Evolutionary conservation across 2,888 invertebrate genomes (phyloP).

Genomic region (Allygus modestus): DNA sequence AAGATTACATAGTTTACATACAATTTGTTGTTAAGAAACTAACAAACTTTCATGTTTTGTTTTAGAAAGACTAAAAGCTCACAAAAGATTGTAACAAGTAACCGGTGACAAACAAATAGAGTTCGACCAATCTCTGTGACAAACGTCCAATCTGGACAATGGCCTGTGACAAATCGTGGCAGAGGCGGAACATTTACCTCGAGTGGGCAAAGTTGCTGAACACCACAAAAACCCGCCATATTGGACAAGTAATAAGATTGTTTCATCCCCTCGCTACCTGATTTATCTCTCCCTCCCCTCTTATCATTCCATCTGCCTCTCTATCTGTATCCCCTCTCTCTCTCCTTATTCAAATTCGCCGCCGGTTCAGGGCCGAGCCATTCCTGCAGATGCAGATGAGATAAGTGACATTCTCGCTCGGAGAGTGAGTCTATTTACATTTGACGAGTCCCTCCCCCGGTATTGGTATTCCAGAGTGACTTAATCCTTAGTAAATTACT

Average conservation of each 20-base stretch:
- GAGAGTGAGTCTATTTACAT: slow-evolving; percentile 25
- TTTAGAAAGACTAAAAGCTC: too few relatives aligned
- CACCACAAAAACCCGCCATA: slow-evolving; percentile 59
- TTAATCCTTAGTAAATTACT: slow-evolving; percentile 10
- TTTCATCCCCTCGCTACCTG: slow-evolving; percentile 66
- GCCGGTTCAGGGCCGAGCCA: background rate
- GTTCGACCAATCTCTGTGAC: slow-evolving; percentile 1
- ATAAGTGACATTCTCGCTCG: slow-evolving; percentile 42
- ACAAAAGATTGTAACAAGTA: too few relatives aligned
- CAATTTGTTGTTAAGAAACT: too few relatives aligned
- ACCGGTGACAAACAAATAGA: slow-evolving; percentile 2
- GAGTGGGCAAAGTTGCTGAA: slow-evolving; percentile 63
- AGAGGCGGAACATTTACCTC: slow-evolving; percentile 61
- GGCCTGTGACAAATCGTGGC: slow-evolving; percentile 37
- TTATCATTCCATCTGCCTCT: slow-evolving; percentile 47
- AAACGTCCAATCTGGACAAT: slow-evolving; percentile 20
- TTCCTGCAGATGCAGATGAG: slow-evolving; percentile 38
- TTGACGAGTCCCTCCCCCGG: background rate
- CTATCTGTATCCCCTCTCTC: slow-evolving; percentile 40
- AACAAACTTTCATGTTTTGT: too few relatives aligned
- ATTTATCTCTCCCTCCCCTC: slow-evolving; percentile 59
- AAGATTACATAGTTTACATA: too few relatives aligned
- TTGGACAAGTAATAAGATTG: slow-evolving; percentile 57
- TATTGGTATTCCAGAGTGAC: background rate
- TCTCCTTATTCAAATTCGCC: slow-evolving; percentile 47